Conservation (phyloP, 2,888 invertebrate species). For the Notodonta ziczac region DNA sequence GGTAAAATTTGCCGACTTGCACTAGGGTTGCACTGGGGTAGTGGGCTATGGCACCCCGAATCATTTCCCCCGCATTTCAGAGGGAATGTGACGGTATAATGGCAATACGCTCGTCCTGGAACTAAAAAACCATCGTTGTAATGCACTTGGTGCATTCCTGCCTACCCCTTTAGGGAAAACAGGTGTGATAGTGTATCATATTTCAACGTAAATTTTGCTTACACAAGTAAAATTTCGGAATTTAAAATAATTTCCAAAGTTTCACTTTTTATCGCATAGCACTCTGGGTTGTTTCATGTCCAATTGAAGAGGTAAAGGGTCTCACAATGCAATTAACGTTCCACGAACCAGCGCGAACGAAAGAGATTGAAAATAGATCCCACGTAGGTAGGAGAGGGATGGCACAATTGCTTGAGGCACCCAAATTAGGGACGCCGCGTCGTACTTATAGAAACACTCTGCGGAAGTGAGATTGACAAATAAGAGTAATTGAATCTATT, state of each 20-base stretch:
- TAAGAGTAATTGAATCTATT: constrained; percentile 37
- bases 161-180: no score
- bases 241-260: background rate
- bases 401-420: constrained; percentile 22
- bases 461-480: constrained; percentile 39
- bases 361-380: constrained; percentile 20
- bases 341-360: constrained; percentile 21
- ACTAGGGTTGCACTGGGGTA: no score
- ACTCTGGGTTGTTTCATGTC: constrained; percentile 23
- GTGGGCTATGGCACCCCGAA: no score
- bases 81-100: no score
- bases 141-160: no score
- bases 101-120: no score
- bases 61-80: no score
- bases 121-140: no score
- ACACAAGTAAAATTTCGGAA: background rate
- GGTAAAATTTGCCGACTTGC: no score
- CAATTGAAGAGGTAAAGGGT: constrained; percentile 34
- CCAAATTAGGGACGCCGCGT: constrained; percentile 32
- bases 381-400: constrained; percentile 22
- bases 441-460: constrained; percentile 31
- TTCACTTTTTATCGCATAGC: constrained; percentile 22
- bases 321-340: constrained; percentile 37
- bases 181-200: background rate
- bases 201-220: no score